Base-by-base conservation (phyloP, 2,888 invertebrate species). In the Nebria brevicollis region DNA sequence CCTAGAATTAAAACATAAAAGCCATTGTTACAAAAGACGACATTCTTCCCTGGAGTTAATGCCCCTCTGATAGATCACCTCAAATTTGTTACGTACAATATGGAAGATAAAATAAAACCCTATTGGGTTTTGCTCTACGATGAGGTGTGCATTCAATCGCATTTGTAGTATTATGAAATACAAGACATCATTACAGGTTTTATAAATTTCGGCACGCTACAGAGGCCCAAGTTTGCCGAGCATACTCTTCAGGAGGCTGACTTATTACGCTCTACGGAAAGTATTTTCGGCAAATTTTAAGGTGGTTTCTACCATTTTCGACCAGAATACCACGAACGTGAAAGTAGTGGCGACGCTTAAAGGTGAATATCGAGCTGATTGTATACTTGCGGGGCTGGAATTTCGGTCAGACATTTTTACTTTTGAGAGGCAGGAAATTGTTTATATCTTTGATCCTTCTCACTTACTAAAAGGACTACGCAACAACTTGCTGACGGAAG, bases 401-500 rank as follows among this genome's bases (percentile, higher is more conserved):
- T 76, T 66, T 34, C 1, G 26, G 26, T 66, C 66, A 15, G 65
- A 25, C 5, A 66, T 64, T 7, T 76, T 65, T 25, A 26, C 20
- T 8, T 66, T 76, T 26, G 15, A 65, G n/a, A 26, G 42, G 8
- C 34, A 65, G 66, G 76, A 76, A 66, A 76, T 76, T 26, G 34
- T 76, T 11, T 65, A 76, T 64, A 1, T 76, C 25, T 76, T 34
- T 34, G 76, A 76, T 15, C 66, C 76, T 7, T 26, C 66, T 76
- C 66, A 76, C 65, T 25, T 76, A 34, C 64, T 76, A 65, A 76
- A 76, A 76, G 65, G 66, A 7, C 11, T 76, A 20, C 7, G 76
- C 5, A 76, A 76, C 15, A 25, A 66, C n/a, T n/a, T 76, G 5
- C 41, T 76, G 13, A 76, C 65, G 13, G 65, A 76, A 26, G 15